Conservation (phyloP, 2,113 vertebrate genomes). For the Solea solea region DNA sequence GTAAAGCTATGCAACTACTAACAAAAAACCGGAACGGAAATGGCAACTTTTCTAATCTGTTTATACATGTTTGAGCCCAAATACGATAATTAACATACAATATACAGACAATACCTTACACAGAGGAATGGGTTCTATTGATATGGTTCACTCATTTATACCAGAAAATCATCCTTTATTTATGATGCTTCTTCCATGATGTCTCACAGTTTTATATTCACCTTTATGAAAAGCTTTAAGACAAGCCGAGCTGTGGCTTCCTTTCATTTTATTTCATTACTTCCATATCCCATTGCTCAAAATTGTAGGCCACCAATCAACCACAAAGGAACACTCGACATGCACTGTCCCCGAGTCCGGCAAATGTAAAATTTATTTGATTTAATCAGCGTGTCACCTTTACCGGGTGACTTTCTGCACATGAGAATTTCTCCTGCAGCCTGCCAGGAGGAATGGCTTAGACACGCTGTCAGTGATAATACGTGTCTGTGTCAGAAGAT, state of each 20-base stretch:
- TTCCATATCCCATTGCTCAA: neutral
- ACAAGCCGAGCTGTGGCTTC: neutral
- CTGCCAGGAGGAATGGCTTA: slow-evolving; percentile 4
- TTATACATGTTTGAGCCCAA: no score
- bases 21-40: no score
- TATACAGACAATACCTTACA: no score
- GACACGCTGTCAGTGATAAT: slow-evolving; percentile 39
- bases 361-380: slow-evolving; percentile 41
- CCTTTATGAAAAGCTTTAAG: neutral
- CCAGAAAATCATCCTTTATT: no score
- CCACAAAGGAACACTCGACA: neutral
- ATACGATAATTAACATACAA: no score
- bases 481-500: slow-evolving; percentile 24
- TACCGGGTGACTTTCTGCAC: neutral
- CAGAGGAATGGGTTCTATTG: no score
- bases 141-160: no score
- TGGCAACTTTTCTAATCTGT: no score
- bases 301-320: neutral
- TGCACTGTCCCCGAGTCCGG: slow-evolving; percentile 7
- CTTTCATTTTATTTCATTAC: slow-evolving; percentile 20
- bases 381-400: slow-evolving; percentile 47
- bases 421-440: slow-evolving; percentile 23
- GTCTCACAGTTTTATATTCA: neutral
- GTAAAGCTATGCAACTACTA: no score
- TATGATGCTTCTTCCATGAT: neutral